Base-by-base conservation (phyloP, 2,888 invertebrate species). In the Caenorhabditis sp. region DNA sequence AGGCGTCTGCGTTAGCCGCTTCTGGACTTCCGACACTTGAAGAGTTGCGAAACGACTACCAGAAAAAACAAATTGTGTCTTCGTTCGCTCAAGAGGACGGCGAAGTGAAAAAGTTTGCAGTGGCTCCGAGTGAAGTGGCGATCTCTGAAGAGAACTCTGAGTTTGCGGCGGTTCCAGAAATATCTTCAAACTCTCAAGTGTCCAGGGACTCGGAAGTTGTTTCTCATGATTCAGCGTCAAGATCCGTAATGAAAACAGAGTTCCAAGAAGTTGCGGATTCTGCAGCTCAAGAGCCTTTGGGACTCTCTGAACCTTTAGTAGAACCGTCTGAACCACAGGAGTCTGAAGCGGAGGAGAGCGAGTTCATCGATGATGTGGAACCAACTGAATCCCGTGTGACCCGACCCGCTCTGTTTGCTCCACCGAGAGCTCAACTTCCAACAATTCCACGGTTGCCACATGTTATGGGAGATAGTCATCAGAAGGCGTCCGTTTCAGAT, bases 91-190 rank as follows among this genome's bases (percentile, higher is more conserved):
- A 72, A 40, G 32, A 51, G 13, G 74, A 72, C 26, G 53, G 50
- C 1, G 15, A n/a, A 1, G 53, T 74, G 4, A 47, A 71, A 35
- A 68, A 70, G 65, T 78, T 78, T 28, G 78, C 78, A 2, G 70
- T 70, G 22, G 78, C 70, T 1, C 70, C 78, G 4, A 69, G 77
- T 56, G 77, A 77, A 3, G 69, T 76, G 20, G n/a, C 76, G 1
- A 32, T 67, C 11, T 26, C 44, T 6, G 72, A 72, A 13, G 72
- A 72, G 18, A 55, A 60, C n/a, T 28, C 28, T 8, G 56, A n/a
- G 18, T 26, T 18, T 1, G 8, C 56, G 13, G 6, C 40, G 40
- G 40, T 13, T 40, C 40, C 18, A 44, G 58, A 32, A 1, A n/a
- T 32, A 1, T 3, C 32, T 13, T n/a, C 28, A 32, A 32, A 6